Evolutionary conservation across 2,113 vertebrate species (phyloP), one percentile per base, ranked within the genome.

Genomic region (Monarcha castaneiventris): DNA sequence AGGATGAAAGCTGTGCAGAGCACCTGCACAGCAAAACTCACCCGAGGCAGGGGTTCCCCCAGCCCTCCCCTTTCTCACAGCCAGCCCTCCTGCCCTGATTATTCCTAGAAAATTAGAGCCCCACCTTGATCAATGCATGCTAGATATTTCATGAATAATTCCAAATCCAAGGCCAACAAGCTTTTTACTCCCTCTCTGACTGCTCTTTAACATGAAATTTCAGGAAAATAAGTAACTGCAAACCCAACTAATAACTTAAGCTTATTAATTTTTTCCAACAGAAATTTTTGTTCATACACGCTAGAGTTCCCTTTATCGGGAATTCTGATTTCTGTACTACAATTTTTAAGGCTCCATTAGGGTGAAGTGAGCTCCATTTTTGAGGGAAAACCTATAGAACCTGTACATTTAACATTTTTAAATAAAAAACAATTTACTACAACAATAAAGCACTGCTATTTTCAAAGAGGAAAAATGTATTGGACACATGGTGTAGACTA

Each of bases 31-130:
- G 35, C 2, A 32, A 30, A 32, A 7, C 37, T 74, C 32, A n/a
- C 12, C 44, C 0, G 0, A 16, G n/a, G 37, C 2, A 37, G 18
- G 18, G 22, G 9, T 43, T 44, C 12, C n/a, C 52, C 32, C 37
- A 52, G 2, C 5, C 2, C 17, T 16, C 3, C 10, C 4, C 21
- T 13, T 26, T 19, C 58, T 44, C 35, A 41, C 1, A 37, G 29
- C 49, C 43, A 56, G 15, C n/a, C 12, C 32, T 86, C 37, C 64
- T 25, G 23, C 33, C 48, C 73, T 54, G 41, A 56, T 43, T n/a
- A 52, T 66, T 84, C 74, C 37, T 37, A 15, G 49, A 74, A 89
- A 81, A 80, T 43, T 8, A 43, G 25, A 62, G 16, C 27, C 44
- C 12, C 3, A 3, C 32, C 30, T 68, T 39, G 11, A 82, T 32